Base-by-base conservation (phyloP, 92 coral and sea anemone genomes). In the Actinernus sp. region DNA sequence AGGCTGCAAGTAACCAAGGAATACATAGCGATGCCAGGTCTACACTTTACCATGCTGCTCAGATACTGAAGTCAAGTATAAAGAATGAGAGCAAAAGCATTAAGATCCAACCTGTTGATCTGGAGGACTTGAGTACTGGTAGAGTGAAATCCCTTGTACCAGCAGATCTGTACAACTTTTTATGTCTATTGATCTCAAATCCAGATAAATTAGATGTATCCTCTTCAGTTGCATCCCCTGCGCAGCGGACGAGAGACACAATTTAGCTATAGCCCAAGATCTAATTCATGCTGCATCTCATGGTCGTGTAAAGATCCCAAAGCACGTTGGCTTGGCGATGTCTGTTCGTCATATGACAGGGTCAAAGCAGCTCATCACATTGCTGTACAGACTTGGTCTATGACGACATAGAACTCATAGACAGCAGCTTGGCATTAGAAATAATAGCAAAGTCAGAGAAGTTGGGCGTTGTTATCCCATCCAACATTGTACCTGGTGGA, bases 251-350 rank as follows among this genome's bases (percentile, higher is more conserved):
- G 54, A 58, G 52, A 39, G 68, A n/a, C 55, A 74, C 45, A 63
- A 51, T 44, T 62, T 63, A 43, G 64, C 82, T 2, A 75, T 76
- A 52, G 68, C 74, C 22, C 83, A 64, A 37, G 76, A 66, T 36
- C 31, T 77, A 1, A 43, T 76, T 14, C 57, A 76, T 46, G 68
- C 68, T 25, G 17, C 83, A 55, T n/a, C 75, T 31, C 83, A 76
- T 65, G 68, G 83, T 13, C 52, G 68, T 28, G 43, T 75, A 25
- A 74, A 79, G 52, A 70, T 73, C 27, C 80, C 87, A 23, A 80
- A 80, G 61, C 87, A 80, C 57, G 25, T 80, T 21, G 79, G 87
- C 25, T 57, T 79, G 31, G 86, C 86, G 30, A 61, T 79, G 73
- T 61, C 79, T 61, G 74, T 69, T 17, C 74, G 61, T 28, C 80